These are phyloP conservation scores for Tylochromis polylepis DNA, from an alignment of 2,113 vertebrate species.

Conservation along the genomic window DNA sequence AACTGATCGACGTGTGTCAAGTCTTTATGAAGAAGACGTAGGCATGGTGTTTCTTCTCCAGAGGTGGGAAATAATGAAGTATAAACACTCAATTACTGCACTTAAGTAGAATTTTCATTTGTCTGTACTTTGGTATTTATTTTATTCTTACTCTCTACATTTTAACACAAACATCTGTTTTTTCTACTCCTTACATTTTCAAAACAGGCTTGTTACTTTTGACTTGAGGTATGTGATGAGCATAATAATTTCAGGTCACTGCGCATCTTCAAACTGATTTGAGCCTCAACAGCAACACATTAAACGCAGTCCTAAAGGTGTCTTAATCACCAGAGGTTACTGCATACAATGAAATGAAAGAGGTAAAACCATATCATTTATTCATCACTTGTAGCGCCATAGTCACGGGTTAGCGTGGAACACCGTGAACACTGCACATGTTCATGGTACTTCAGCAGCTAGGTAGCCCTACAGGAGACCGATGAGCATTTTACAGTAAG, in stretches of 20 bases:
- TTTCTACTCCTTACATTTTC: background rate
- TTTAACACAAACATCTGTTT: background rate
- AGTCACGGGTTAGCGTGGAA: background rate
- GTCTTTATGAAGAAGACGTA: too few relatives aligned
- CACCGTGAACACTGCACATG: background rate
- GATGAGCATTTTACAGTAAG: background rate
- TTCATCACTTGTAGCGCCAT: rapidly evolving
- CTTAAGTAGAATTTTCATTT: too few relatives aligned
- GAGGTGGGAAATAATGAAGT: too few relatives aligned
- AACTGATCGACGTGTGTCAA: too few relatives aligned
- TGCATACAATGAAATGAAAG: background rate
- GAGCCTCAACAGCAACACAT: background rate
- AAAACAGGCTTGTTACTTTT: background rate
- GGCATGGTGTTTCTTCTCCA: too few relatives aligned
- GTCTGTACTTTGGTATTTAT: background rate
- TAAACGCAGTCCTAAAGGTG: background rate
- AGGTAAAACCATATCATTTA: background rate
- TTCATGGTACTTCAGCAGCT: rapidly evolving
- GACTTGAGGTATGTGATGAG: background rate
- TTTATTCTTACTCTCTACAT: rapidly evolving
- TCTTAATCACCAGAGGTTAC: background rate
- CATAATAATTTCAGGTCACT: background rate
- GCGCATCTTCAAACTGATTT: background rate
- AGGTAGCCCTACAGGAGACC: background rate
- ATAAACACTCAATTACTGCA: too few relatives aligned